A percentile compares a stretch with the other conserved stretches of the same genome.
phyloP scores from a whole-genome alignment of 2,888 invertebrate genomes.

The Lordiphosa andalusiaca region DNA sequence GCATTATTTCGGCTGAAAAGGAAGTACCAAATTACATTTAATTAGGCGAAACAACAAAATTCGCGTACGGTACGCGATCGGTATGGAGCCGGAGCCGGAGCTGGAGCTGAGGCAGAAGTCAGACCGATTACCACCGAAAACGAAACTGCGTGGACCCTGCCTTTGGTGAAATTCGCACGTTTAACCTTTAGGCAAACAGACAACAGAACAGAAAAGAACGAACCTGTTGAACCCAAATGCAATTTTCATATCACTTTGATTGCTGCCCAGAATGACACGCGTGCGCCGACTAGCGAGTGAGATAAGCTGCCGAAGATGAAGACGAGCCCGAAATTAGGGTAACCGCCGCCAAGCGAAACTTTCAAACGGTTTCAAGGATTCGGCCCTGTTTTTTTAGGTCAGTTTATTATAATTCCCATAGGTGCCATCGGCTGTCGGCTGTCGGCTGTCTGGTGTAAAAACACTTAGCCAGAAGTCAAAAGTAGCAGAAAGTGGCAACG shows the following conservation, averaged over 20 bases:
- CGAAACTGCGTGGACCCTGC: conserved; percentile 29
- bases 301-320: conserved; percentile 62
- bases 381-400: conserved; percentile 45
- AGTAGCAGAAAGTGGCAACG: conserved; percentile 59
- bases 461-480: conserved; percentile 66
- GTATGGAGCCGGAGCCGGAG: conserved; percentile 33
- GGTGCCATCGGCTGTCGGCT: conserved; percentile 74
- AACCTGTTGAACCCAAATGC: conserved; percentile 76
- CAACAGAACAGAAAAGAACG: conserved; percentile 38
- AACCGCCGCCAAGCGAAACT: conserved; percentile 68
- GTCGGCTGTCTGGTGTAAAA: conserved; percentile 35
- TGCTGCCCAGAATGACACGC: conserved; percentile 73
- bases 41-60: conserved; percentile 70
- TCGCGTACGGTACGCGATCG: conserved; percentile 70
- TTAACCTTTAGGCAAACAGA: conserved; percentile 75
- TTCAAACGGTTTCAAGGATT: conserved; percentile 76
- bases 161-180: conserved; percentile 76
- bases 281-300: conserved; percentile 58
- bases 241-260: conserved; percentile 79
- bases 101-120: conserved; percentile 54
- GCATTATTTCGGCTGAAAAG: conserved; percentile 78
- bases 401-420: conserved; percentile 72
- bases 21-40: conserved; percentile 80
- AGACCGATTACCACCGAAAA: conserved; percentile 75
- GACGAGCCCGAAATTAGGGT: conserved; percentile 65